Conservation (phyloP, 2,888 invertebrate genomes). For the Latrodectus elegans region DNA sequence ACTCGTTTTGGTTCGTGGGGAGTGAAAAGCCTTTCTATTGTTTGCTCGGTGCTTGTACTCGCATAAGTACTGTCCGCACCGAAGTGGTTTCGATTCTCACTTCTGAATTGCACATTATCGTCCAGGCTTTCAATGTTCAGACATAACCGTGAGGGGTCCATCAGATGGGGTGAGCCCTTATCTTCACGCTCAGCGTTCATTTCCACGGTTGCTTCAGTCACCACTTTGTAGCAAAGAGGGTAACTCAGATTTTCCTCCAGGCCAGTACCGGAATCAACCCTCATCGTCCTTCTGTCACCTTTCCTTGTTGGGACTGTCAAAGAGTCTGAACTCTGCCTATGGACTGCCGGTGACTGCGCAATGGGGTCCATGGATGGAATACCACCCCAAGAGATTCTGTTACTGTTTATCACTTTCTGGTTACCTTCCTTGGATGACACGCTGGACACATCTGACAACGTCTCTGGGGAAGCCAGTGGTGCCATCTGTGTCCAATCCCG, state of each 20-base stretch:
- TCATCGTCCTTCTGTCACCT: constrained; percentile 1
- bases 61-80: constrained; percentile 67
- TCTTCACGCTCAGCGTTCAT: constrained; percentile 33
- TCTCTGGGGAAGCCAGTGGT: constrained; percentile 88
- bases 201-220: constrained; percentile 69
- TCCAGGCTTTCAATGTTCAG: constrained; percentile 56
- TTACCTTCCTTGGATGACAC: constrained; percentile 79
- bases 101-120: constrained; percentile 14
- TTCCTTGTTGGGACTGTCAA: neutral
- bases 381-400: constrained; percentile 62
- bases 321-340: constrained; percentile 54
- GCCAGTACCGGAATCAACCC: constrained; percentile 37
- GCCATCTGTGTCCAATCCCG: constrained; percentile 81
- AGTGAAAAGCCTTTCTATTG: constrained; percentile 64
- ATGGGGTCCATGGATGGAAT: constrained; percentile 65
- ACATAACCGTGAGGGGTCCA: constrained; percentile 56
- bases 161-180: constrained; percentile 25
- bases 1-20: constrained; percentile 70
- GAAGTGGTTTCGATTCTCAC: constrained; percentile 14
- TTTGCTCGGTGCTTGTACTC: constrained; percentile 65
- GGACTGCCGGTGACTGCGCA: constrained; percentile 62
- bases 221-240: constrained; percentile 56
- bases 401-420: constrained; percentile 60
- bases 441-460: constrained; percentile 86
- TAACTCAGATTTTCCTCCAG: constrained; percentile 33